Evolutionary conservation across 2,888 invertebrate species (phyloP), one percentile per base, ranked within the genome.

Genomic region (Entomobrya multifasciata): DNA sequence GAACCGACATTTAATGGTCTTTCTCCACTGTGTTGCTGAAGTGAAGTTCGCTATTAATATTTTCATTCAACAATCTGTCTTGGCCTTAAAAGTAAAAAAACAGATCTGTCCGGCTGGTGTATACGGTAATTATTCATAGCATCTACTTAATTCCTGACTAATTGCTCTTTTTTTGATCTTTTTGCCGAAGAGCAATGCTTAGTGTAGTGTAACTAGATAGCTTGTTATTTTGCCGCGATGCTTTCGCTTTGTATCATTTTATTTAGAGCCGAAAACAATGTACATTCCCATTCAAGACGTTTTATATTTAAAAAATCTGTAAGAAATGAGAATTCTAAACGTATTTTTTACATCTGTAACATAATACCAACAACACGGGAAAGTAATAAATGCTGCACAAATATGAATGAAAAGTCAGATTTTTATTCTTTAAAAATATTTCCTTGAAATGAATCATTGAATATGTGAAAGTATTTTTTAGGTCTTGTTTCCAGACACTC

Each of bases 101-200:
- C 27, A 44, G 44, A 10, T 20, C 25, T 36, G 41, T 20, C 8
- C 52, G n/a, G n/a, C n/a, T n/a, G n/a, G n/a, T n/a, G n/a, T n/a
- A n/a, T 55, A 22, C 49, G 41, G 72, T 57, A 81, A 81, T 81
- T 81, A 81, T 52, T 81, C 72, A 81, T 72, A 17, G 74, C 22
- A 74, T 79, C 81, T 72, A 44, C 47, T 81, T 72, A 57, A 72
- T 72, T 60, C 47, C 11, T 70, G 72, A 72, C 70, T 70, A 72
- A 72, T 60, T 72, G 41, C 67, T 47, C 1, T 78, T n/a, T n/a
- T n/a, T n/a, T n/a, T n/a, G n/a, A n/a, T n/a, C n/a, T n/a, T n/a
- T n/a, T n/a, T n/a, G n/a, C n/a, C n/a, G n/a, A n/a, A n/a, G n/a
- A n/a, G n/a, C n/a, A n/a, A n/a, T n/a, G n/a, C n/a, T n/a, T n/a